Conservation (phyloP, 2,888 invertebrate genomes). For the Spilosoma lubricipeda region DNA sequence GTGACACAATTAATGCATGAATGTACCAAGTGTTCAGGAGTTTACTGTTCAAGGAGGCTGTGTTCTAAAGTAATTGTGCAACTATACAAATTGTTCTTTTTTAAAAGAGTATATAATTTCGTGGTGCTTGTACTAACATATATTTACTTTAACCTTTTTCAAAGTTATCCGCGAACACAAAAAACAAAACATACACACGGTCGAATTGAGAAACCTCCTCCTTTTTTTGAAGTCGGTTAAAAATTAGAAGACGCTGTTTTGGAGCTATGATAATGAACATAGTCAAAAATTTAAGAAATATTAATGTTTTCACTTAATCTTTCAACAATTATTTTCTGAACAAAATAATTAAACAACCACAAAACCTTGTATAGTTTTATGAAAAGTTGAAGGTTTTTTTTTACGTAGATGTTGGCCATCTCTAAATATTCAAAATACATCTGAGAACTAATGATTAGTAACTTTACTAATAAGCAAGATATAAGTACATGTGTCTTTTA, state of each 20-base stretch:
- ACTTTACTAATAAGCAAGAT: neutral
- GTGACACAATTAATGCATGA: constrained; percentile 39
- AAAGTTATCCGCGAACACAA: too few species aligned
- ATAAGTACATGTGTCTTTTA: neutral
- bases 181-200: too few species aligned
- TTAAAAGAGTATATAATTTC: neutral
- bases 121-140: neutral
- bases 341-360: too few species aligned
- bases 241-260: neutral
- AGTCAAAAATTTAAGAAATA: too few species aligned
- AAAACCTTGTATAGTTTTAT: neutral
- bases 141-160: neutral
- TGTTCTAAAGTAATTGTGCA: constrained; percentile 37
- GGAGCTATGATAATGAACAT: neutral
- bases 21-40: constrained; percentile 36
- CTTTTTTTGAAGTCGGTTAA: too few species aligned
- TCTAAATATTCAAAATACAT: neutral
- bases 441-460: neutral
- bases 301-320: too few species aligned
- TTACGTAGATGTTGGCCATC: neutral
- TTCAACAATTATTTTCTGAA: too few species aligned
- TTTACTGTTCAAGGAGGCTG: constrained; percentile 48
- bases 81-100: neutral
- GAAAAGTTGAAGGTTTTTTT: neutral
- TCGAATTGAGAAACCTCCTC: too few species aligned